phyloP scores from a whole-genome alignment of 2,113 vertebrate genomes.

The Gymnarchus niloticus region DNA sequence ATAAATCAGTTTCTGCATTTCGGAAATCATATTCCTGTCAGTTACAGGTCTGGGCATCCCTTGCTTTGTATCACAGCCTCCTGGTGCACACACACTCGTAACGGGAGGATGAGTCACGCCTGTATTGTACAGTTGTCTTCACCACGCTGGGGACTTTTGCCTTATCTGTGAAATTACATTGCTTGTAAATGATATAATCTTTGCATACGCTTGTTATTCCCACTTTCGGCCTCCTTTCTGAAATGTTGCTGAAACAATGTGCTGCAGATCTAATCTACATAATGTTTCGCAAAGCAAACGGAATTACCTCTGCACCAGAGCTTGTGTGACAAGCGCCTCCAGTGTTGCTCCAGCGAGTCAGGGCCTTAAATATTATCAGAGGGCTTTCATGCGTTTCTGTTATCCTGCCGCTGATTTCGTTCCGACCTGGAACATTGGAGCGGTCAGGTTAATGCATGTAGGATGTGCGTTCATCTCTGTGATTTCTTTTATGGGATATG shows the following conservation, averaged over 20 bases:
- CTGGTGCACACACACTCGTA: background rate
- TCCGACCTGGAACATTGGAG: background rate
- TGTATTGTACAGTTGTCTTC: background rate
- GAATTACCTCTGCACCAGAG: background rate
- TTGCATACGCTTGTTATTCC: slow-evolving; percentile 1
- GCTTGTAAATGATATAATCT: slow-evolving; percentile 5
- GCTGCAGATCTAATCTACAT: slow-evolving; percentile 3
- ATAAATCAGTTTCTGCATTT: background rate
- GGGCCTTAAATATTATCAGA: background rate
- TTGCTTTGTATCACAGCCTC: slow-evolving; percentile 2
- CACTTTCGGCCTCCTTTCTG: background rate
- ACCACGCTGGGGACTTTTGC: background rate
- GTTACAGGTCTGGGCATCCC: background rate
- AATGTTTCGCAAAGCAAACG: background rate
- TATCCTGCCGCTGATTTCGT: background rate
- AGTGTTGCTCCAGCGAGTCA: background rate
- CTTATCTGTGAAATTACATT: background rate
- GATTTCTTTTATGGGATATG: slow-evolving; percentile 31
- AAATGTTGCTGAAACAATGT: background rate
- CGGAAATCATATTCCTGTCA: background rate
- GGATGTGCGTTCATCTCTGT: background rate
- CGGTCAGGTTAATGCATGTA: background rate
- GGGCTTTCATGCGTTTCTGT: background rate
- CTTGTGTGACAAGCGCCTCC: background rate
- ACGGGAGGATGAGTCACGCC: no score